phyloP scores from a whole-genome alignment of 2,113 vertebrate genomes.

The Plectropomus leopardus region DNA sequence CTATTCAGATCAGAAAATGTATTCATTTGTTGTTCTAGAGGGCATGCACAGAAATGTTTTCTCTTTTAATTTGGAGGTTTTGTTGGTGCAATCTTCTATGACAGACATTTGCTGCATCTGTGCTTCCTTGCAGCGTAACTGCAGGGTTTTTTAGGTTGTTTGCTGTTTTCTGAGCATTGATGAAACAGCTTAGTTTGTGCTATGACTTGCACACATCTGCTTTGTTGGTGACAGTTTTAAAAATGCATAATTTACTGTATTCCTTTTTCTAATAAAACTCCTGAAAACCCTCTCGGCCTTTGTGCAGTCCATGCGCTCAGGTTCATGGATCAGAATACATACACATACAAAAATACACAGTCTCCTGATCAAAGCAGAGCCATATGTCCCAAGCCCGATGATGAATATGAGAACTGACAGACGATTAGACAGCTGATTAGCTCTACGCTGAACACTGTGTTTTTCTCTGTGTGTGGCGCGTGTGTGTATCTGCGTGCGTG shows the following conservation, averaged over 20 bases:
- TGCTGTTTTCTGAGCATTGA: not conserved
- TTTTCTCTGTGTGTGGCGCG: constrained; percentile 24
- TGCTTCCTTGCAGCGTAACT: not conserved
- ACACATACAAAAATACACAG: constrained; percentile 6
- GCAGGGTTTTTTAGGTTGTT: not conserved
- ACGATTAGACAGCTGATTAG: constrained; percentile 75
- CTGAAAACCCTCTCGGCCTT: not conserved
- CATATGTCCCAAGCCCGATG: constrained; percentile 59
- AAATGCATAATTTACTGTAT: not conserved
- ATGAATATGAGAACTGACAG: constrained; percentile 68
- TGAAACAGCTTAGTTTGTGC: not conserved
- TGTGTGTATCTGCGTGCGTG: constrained; percentile 33
- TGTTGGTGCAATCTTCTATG: not conserved
- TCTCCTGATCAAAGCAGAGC: constrained; percentile 63
- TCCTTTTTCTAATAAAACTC: not conserved
- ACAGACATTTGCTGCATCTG: not conserved
- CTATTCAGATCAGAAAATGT: not conserved
- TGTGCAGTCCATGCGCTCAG: not conserved
- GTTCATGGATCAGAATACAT: constrained; percentile 19
- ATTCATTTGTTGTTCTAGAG: not conserved
- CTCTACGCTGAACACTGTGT: constrained; percentile 39
- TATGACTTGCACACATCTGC: not conserved
- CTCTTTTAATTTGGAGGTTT: no score
- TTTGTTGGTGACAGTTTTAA: not conserved
- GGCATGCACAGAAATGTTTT: not conserved